Conservation (phyloP, 2,888 invertebrate species). For the Amaurobius ferox region DNA sequence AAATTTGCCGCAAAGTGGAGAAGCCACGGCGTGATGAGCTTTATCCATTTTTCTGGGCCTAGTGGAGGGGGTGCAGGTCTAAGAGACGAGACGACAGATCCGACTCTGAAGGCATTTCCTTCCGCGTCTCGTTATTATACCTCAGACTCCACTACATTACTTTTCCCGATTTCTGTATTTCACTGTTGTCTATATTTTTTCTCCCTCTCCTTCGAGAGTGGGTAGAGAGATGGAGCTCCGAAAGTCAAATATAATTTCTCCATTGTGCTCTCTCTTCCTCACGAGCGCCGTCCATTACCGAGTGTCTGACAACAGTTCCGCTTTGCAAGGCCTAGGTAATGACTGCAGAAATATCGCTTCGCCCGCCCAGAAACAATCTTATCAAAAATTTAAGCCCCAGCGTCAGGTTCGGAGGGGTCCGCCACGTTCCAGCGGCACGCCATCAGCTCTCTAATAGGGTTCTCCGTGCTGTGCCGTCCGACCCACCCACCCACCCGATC, state of each 20-base stretch:
- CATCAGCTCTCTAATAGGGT: slow-evolving; percentile 72
- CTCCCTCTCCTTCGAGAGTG: slow-evolving; percentile 44
- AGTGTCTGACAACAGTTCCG: slow-evolving; percentile 71
- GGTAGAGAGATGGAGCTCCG: slow-evolving; percentile 48
- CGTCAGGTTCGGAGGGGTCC: slow-evolving; percentile 56
- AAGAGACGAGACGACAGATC: slow-evolving; percentile 1
- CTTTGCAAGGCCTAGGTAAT: slow-evolving; percentile 68
- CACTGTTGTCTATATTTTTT: slow-evolving; percentile 15
- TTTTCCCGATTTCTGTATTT: slow-evolving; percentile 30
- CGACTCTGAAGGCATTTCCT: slow-evolving; percentile 54
- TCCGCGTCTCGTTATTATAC: slow-evolving; percentile 63
- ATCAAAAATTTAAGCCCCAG: slow-evolving; percentile 71
- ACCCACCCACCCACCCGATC: slow-evolving; percentile 35
- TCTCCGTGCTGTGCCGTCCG: slow-evolving; percentile 48
- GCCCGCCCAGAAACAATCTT: slow-evolving; percentile 72
- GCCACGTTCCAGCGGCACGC: slow-evolving; percentile 68
- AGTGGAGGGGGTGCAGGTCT: background rate
- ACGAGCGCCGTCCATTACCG: slow-evolving; percentile 70
- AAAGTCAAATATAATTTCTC: slow-evolving; percentile 70
- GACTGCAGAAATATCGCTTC: slow-evolving; percentile 72
- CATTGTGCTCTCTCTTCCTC: slow-evolving; percentile 67
- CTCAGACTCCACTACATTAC: slow-evolving; percentile 60
- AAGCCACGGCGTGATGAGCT: no score
- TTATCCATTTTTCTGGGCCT: background rate
- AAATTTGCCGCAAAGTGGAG: slow-evolving; percentile 6